Base-by-base conservation (phyloP, 2,888 invertebrate genomes). In the Ceramica pisi region DNA sequence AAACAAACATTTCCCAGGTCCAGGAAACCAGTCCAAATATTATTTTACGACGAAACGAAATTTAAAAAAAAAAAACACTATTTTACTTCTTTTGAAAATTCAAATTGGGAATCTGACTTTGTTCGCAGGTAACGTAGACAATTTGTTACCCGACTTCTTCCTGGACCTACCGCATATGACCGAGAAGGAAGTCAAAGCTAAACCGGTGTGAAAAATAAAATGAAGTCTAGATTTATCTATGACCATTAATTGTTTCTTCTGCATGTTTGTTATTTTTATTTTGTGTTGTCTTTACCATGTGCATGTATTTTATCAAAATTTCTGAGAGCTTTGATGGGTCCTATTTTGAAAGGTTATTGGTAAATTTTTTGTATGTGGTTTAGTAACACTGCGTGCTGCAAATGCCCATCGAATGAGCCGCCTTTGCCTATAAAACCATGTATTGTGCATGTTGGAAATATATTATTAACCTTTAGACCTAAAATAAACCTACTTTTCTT, bases 61-160 rank as follows among this genome's bases (percentile, higher is more conserved):
- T 65, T 59, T 41, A 69, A 56, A 79, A 82, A 78, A 76, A 69
- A 63, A 73, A 56, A 69, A 63, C 72, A 56, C 71, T 69, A 81
- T 72, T 70, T 72, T 70, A 65, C 65, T 51, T 63, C 0, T 16
- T 73, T 82, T 74, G 56, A 70, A 57, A 68, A 75, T 80, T 86
- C 70, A 87, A 86, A 85, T 86, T 81, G 86, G 85, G 78, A 70
- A 81, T 83, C 81, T 89, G 84, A 89, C 81, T 93, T 94, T 94
- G 92, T 94, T 94, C 94, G 77, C 93, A 97, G 97, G 96, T 88
- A 96, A 97, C 90, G 90, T 96, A 84, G 95, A 97, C 75, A 96
- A 97, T 79, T 95, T 99, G 79, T 97, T 98, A 97, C 97, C 97
- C 0, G 99, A 99, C 95, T 99, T 99, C 95, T 99, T 99, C 96